Conservation (phyloP, 2,113 vertebrate genomes). For the Phoenicopterus ruber region DNA sequence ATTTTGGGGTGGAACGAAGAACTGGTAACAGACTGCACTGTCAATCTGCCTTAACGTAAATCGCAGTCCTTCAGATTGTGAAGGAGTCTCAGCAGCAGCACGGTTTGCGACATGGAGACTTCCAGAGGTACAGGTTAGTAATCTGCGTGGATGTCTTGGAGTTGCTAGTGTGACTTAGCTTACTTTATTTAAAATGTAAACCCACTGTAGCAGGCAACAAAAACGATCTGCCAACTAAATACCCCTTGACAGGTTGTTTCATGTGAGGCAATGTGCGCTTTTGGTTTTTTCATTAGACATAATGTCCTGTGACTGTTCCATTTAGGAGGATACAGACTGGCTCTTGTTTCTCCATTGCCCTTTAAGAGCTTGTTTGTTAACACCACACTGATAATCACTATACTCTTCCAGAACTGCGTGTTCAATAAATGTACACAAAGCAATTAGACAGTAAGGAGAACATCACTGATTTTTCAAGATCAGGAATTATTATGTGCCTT, state of each 20-base stretch:
- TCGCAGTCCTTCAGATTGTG: slow-evolving; percentile 91
- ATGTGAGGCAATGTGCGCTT: rapidly evolving
- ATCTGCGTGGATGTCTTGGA: neutral
- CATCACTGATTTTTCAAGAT: neutral
- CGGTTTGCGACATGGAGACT: slow-evolving; percentile 94
- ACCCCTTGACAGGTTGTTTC: neutral
- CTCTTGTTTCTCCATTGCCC: neutral
- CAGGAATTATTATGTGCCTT: rapidly evolving
- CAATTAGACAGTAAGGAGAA: neutral
- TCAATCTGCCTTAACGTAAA: slow-evolving; percentile 70
- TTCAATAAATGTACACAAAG: neutral
- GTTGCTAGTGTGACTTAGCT: neutral
- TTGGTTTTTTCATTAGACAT: neutral
- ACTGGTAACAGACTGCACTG: neutral
- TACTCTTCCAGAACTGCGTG: neutral
- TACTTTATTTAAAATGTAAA: neutral
- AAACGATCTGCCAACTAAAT: neutral
- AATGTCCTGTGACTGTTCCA: neutral
- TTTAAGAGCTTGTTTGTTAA: neutral
- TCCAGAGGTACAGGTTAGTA: slow-evolving; percentile 95
- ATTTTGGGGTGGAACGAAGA: neutral
- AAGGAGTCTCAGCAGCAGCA: slow-evolving; percentile 99
- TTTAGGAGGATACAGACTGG: neutral
- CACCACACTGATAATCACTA: neutral
- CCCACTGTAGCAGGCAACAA: neutral